Conservation (phyloP, 92 coral and sea anemone species). For the Galaxea fascicularis region DNA sequence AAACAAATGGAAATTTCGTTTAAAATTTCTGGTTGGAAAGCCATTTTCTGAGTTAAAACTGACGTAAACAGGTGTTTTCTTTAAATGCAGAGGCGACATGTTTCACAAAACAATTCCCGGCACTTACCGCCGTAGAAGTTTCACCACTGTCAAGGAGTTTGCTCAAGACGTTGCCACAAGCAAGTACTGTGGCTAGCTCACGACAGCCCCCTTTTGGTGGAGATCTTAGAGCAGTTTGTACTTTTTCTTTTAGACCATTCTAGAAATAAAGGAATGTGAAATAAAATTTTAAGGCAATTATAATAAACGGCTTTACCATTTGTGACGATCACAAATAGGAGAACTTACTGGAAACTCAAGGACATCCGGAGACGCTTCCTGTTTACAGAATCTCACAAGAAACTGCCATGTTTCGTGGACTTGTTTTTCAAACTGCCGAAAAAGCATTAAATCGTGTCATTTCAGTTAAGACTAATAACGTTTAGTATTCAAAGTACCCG, state of each 20-base stretch:
- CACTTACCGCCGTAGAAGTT: background rate
- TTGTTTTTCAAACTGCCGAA: background rate
- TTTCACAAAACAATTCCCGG: too few species aligned
- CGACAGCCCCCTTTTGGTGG: conserved; percentile 17
- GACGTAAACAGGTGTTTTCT: background rate
- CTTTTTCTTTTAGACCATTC: conserved; percentile 6
- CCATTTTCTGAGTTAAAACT: background rate
- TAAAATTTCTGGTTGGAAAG: too few species aligned
- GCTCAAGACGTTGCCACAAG: background rate
- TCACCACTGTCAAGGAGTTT: background rate
- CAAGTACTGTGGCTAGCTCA: conserved; percentile 12
- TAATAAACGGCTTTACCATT: too few species aligned
- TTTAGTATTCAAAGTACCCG: too few species aligned
- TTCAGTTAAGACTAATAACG: too few species aligned
- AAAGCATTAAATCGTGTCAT: background rate
- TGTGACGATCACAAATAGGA: background rate
- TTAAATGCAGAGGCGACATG: background rate
- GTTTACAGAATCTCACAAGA: background rate
- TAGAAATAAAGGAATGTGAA: background rate
- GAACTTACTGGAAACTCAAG: background rate
- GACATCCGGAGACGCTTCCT: background rate
- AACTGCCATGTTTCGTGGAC: background rate
- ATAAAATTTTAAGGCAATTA: too few species aligned
- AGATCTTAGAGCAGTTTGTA: conserved; percentile 16
- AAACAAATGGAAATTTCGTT: too few species aligned